A percentile compares a stretch with the other conserved stretches of the same genome.
Evolutionary conservation across 2,888 invertebrate genomes (phyloP).

Genomic region (Drosophila siamana): DNA sequence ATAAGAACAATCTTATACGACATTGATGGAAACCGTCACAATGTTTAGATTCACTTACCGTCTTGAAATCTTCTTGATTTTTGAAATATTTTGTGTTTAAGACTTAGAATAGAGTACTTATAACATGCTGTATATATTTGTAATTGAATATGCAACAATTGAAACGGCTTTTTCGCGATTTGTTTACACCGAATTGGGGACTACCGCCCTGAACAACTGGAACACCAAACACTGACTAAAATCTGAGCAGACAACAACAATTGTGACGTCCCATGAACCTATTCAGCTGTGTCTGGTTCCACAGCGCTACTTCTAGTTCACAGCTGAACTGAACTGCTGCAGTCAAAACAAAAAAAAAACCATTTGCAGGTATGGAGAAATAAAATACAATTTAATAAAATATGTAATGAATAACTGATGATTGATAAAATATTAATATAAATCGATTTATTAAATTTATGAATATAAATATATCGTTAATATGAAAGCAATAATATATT

Average conservation of each 20-base stretch:
- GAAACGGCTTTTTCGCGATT: conserved; percentile 41
- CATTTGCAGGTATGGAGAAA: conserved; percentile 7
- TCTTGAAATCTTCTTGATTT: background rate
- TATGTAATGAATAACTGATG: background rate
- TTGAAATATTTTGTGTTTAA: background rate
- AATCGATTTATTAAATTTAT: background rate
- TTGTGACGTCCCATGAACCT: conserved; percentile 21
- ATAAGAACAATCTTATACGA: conserved; percentile 3
- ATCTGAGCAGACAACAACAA: conserved; percentile 50
- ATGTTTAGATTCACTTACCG: conserved; percentile 17
- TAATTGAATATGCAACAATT: conserved; percentile 22
- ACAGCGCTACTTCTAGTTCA: conserved; percentile 15
- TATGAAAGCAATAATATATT: background rate
- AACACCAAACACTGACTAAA: conserved; percentile 58
- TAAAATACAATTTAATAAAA: background rate
- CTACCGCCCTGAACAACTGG: conserved; percentile 49
- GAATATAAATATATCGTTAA: background rate
- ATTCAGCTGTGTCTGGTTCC: conserved; percentile 17
- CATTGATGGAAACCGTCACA: background rate
- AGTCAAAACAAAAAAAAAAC: conserved; percentile 1
- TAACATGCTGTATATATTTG: background rate
- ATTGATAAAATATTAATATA: background rate
- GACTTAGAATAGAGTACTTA: background rate
- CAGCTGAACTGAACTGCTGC: conserved; percentile 2
- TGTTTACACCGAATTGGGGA: conserved; percentile 60